Percentiles rank a stretch among this genome's conserved stretches.
Evolutionary conservation across 2,888 invertebrate species (phyloP).

Genomic region (Rambutsinella grinnellia): DNA sequence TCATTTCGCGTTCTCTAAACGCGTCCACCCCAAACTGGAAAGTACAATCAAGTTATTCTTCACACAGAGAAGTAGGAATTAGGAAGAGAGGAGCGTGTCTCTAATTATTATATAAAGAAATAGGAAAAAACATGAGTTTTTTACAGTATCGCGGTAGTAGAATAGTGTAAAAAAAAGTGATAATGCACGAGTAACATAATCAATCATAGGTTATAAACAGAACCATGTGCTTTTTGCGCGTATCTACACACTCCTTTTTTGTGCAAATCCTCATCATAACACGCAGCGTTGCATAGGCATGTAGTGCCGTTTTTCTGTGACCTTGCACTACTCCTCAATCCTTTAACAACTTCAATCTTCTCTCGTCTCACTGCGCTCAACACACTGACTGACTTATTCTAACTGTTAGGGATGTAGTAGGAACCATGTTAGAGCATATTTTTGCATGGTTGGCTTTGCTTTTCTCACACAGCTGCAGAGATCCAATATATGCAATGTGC

Average conservation of each 20-base stretch:
- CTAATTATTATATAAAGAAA: conserved; percentile 27
- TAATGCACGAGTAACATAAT: conserved; percentile 3
- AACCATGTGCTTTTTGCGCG: conserved; percentile 46
- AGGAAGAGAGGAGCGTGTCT: conserved; percentile 43
- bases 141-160: conserved; percentile 39
- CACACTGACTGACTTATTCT: conserved; percentile 51
- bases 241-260: neutral
- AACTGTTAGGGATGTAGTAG: conserved; percentile 11
- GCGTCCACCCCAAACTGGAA: too few relatives aligned
- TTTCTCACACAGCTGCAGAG: neutral
- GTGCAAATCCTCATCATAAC: conserved; percentile 1
- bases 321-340: conserved; percentile 55
- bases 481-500: neutral
- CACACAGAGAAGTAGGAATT: conserved; percentile 41
- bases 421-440: too few relatives aligned
- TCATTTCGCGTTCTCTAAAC: too few relatives aligned
- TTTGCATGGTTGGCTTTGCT: neutral
- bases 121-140: conserved; percentile 2
- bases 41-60: neutral
- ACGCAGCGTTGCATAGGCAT: too few relatives aligned
- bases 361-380: conserved; percentile 6
- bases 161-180: conserved; percentile 9
- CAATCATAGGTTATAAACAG: neutral
- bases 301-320: conserved; percentile 54
- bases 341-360: conserved; percentile 22